Base-by-base conservation (phyloP, 2,113 vertebrate genomes). In the Climacteris rufus region DNA sequence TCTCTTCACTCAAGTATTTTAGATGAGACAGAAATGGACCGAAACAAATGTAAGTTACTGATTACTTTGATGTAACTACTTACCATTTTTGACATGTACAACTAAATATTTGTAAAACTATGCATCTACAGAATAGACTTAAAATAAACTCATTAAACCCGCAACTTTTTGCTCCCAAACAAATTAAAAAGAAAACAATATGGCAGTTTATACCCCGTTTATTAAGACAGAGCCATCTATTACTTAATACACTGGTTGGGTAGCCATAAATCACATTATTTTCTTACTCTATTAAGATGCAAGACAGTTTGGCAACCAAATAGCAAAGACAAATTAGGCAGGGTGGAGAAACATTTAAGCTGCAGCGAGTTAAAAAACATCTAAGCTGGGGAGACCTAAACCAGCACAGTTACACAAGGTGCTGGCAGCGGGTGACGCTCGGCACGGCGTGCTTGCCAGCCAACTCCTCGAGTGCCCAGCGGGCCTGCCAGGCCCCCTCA, bases 211-310 rank as follows among this genome's bases (percentile, higher is more conserved):
- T 78, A 96, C 88, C 93, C 94, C 80, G 15, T 96, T 96, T 95
- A 97, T 97, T 96, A 93, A 94, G 89, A 96, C 85, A 96, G 82
- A 94, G 91, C 54, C 83, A 92, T 93, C 93, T 92, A 92, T 89
- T 87, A 92, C 80, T 90, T 74, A 89, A 87, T 95, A 97, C 96
- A 94, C 91, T 74, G 69, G 47, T 77, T 61, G 72, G 56, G 56
- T 83, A 95, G 94, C 80, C 72, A 89, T 87, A 94, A 93, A 87
- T 94, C 93, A 94, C 94, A 89, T 91, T 37, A 79, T 83, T 95
- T 97, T 93, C 83, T 87, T 86, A 83, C 37, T 87, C 28, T 92
- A 83, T 75, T 92, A 69, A 84, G 83, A 75, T 72, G 83, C 93
- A 89, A 94, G 93, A 95, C 92, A 97, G 56, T 84, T 84, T 94